These are phyloP conservation scores for Chrysochloris asiatica DNA, from an alignment of 2,113 vertebrate species.

Conservation along the genomic window DNA sequence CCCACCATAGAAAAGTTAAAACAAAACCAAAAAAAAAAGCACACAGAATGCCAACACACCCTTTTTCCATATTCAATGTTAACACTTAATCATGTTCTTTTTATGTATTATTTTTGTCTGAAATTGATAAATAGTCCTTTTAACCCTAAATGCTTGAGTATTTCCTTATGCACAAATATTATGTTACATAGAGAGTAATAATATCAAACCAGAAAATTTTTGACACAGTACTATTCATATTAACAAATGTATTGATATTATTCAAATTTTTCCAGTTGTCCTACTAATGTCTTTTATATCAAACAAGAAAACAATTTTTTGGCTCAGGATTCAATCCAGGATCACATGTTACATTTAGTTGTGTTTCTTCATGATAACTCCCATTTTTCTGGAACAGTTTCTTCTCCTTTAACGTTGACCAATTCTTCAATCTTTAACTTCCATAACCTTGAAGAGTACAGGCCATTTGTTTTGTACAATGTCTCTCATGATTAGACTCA, in stretches of 20 bases:
- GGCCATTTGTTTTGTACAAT: conserved; percentile 32
- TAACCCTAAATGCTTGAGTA: background rate
- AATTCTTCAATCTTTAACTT: conserved; percentile 9
- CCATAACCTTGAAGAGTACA: background rate
- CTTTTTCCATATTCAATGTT: background rate
- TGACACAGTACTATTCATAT: background rate
- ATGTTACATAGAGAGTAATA: conserved; percentile 2
- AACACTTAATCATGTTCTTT: background rate
- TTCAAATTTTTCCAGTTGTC: conserved; percentile 4
- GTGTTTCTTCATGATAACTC: conserved; percentile 15
- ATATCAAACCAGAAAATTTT: background rate
- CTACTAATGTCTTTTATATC: background rate
- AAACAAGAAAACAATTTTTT: background rate
- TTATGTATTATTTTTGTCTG: background rate
- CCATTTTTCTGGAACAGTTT: background rate
- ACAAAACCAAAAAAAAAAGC: conserved; percentile 7
- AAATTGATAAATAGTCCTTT: background rate
- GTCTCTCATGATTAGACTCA: background rate
- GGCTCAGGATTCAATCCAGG: background rate
- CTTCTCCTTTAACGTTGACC: background rate
- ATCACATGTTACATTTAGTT: conserved; percentile 18
- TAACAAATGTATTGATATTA: background rate
- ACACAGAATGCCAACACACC: background rate
- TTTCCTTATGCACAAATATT: conserved; percentile 26
- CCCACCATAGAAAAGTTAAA: too few relatives aligned